Evolutionary conservation across 2,113 vertebrate species (phyloP).

Genomic region (Pelecanoides urinatrix): DNA sequence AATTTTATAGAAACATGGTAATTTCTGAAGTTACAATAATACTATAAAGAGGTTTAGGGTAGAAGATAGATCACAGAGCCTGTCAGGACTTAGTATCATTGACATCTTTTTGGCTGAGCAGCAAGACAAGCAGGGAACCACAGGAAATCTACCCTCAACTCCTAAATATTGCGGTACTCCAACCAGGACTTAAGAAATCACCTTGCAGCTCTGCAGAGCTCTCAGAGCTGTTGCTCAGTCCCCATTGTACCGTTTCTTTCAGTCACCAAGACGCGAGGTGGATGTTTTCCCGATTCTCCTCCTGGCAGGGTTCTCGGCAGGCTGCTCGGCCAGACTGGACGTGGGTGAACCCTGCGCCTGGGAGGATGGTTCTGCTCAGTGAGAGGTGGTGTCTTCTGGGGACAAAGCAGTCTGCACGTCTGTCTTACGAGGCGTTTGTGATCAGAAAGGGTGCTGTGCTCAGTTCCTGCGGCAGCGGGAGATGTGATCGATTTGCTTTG

Average conservation of each 20-base stretch:
- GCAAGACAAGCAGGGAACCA: background rate
- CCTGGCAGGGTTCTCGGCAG: background rate
- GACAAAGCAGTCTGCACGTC: background rate
- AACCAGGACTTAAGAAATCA: background rate
- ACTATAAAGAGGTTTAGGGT: background rate
- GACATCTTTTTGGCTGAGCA: background rate
- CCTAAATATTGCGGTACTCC: background rate
- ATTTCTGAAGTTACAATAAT: background rate
- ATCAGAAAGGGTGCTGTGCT: background rate
- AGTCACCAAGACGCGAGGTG: background rate
- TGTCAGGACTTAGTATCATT: background rate
- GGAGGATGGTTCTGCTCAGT: background rate
- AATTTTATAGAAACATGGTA: background rate
- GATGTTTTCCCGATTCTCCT: background rate
- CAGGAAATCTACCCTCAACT: background rate
- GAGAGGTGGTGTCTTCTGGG: background rate
- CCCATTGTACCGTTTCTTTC: background rate
- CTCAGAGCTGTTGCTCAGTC: background rate
- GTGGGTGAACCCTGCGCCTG: background rate
- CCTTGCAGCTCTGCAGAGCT: background rate
- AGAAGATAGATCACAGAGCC: background rate
- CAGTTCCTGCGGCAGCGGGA: background rate
- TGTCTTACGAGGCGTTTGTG: background rate
- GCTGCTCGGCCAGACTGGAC: background rate
- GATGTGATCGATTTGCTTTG: background rate